These are phyloP conservation scores for Trinectes maculatus DNA, from an alignment of 2,113 vertebrate species.

Conservation along the genomic window DNA sequence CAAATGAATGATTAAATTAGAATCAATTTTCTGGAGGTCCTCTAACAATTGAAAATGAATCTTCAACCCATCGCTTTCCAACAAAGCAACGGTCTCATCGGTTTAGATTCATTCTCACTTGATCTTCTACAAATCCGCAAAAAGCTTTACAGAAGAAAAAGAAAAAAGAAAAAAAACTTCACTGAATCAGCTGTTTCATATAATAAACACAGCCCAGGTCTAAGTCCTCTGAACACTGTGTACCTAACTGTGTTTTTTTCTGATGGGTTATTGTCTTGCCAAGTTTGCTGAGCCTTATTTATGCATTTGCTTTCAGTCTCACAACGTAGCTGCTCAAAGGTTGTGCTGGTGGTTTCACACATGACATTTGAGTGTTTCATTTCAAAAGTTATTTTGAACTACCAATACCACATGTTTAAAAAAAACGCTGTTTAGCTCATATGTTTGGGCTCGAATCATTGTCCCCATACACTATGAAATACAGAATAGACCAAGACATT, in stretches of 20 bases:
- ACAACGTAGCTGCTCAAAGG: background rate
- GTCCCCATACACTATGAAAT: background rate
- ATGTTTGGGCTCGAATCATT: background rate
- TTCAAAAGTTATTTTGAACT: conserved; percentile 1
- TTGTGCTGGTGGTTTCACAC: conserved; percentile 23
- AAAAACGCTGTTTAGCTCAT: background rate
- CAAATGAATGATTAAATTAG: background rate
- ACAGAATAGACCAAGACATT: background rate
- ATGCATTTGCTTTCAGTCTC: conserved; percentile 10
- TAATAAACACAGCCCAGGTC: background rate
- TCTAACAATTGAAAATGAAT: background rate
- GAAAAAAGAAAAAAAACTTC: background rate
- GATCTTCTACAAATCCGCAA: background rate
- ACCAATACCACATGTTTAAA: background rate
- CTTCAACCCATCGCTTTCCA: too few relatives aligned
- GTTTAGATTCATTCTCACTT: background rate
- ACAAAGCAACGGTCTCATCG: too few relatives aligned
- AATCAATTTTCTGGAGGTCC: background rate
- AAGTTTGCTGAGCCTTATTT: background rate
- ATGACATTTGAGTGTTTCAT: background rate
- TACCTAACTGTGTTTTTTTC: conserved; percentile 1
- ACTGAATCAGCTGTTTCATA: background rate
- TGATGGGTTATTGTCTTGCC: background rate
- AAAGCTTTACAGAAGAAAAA: background rate
- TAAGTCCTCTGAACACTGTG: background rate